Base-by-base conservation (phyloP, 2,113 vertebrate genomes). In the Heterocephalus glaber region DNA sequence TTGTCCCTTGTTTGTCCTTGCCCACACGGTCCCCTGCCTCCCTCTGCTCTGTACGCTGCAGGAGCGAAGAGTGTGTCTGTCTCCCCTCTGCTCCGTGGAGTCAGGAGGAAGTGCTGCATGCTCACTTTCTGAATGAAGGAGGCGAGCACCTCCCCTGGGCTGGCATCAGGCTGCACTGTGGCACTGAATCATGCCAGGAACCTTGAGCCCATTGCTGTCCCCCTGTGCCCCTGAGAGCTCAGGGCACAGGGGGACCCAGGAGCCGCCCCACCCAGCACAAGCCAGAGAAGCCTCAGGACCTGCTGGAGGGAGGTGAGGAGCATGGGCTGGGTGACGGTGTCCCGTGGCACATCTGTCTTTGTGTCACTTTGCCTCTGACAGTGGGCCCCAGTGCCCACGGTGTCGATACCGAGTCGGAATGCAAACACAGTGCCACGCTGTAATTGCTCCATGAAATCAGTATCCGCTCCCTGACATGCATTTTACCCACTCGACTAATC, bases 401-500 rank as follows among this genome's bases (percentile, higher is more conserved):
- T 19, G 30, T 65, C 91, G 85, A 92, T 63, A 41, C 52, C 0
- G 17, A 0, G 22, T 6, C n/a, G 22, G 85, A 90, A 89, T 54
- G 89, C 76, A 93, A 92, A 96, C 70, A 38, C 90, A 86, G 41
- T 14, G 2, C 61, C 68, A 5, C 20, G 20, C 16, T 65, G 6
- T 97, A 90, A 97, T 94, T 96, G 92, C 70, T 44, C 95, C 85
- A 16, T 66, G 95, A 97, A 97, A 89, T 83, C 95, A 44, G 86
- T 65, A 89, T 93, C 96, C 60, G 89, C 95, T 96, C 95, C 84
- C 97, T 88, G 98, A 74, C 96, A 88, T 4, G 49, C 44, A 26
- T 97, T 97, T 96, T 85, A 88, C 90, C 93, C 52, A 81, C 65
- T 96, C 86, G 61, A 10, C 94, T 96, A 41, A 95, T 98, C 97